Evolutionary conservation across 2,888 invertebrate genomes (phyloP).

Genomic region (Sinelater perroti): DNA sequence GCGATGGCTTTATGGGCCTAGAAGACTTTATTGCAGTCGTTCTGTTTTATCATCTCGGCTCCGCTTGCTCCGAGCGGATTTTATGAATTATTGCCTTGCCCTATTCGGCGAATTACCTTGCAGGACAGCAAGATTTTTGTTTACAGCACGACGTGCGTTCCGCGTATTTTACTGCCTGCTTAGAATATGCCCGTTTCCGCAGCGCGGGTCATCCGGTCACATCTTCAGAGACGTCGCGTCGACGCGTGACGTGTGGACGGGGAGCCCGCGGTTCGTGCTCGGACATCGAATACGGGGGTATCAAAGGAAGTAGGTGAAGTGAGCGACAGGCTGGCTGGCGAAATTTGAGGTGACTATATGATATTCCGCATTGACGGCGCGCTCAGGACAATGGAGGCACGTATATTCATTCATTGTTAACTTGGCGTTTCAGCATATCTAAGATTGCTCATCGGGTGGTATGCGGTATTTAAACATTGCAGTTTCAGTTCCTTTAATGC

Average conservation of each 20-base stretch:
- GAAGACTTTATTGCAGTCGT: too few species aligned
- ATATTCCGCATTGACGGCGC: too few species aligned
- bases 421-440: too few species aligned
- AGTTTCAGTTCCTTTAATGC: too few species aligned
- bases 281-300: not conserved
- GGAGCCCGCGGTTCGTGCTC: conserved; percentile 8
- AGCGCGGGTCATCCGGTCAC: conserved; percentile 31
- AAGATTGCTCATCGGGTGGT: too few species aligned
- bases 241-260: conserved; percentile 11
- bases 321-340: conserved; percentile 17
- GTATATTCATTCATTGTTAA: too few species aligned
- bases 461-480: too few species aligned
- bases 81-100: not conserved
- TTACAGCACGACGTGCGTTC: conserved; percentile 1
- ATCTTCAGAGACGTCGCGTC: conserved; percentile 18
- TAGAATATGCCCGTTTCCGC: conserved; percentile 21
- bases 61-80: too few species aligned
- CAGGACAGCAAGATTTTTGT: not conserved
- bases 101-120: not conserved
- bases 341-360: too few species aligned
- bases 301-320: conserved; percentile 10
- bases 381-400: too few species aligned
- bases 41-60: too few species aligned
- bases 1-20: too few species aligned
- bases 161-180: conserved; percentile 27